Percentiles rank a stretch among this genome's conserved stretches.
These are phyloP conservation scores for Cotesia vestalis DNA, from an alignment of 1,140 invertebrate species.

Conservation along the genomic window DNA sequence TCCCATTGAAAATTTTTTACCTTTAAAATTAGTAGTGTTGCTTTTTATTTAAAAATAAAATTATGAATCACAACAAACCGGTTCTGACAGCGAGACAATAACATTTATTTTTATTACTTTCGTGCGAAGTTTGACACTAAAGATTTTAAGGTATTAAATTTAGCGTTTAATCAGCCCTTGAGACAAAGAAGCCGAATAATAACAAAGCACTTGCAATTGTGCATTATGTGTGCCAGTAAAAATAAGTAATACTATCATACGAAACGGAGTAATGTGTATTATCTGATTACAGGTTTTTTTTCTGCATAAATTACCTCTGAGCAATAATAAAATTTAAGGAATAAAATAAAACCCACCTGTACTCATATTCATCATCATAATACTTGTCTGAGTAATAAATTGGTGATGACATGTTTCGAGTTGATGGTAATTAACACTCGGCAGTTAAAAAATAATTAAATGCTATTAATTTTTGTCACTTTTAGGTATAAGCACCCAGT, in stretches of 20 bases:
- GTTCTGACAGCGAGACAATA: too few relatives aligned
- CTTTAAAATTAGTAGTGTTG: background rate
- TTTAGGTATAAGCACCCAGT: background rate
- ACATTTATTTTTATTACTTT: too few relatives aligned
- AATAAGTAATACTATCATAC: too few relatives aligned
- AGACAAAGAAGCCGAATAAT: background rate
- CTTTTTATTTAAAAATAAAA: background rate
- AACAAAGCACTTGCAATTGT: background rate
- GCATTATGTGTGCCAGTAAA: too few relatives aligned
- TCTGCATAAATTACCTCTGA: conserved; percentile 7
- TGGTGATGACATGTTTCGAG: conserved; percentile 58
- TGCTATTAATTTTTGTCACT: background rate
- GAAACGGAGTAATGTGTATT: background rate
- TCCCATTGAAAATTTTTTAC: background rate
- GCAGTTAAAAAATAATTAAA: background rate
- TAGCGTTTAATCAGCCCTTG: background rate
- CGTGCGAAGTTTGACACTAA: background rate
- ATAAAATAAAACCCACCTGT: conserved; percentile 71
- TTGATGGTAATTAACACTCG: background rate
- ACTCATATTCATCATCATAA: conserved; percentile 86
- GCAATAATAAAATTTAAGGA: background rate
- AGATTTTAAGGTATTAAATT: background rate
- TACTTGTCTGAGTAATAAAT: conserved; percentile 95
- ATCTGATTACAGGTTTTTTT: background rate
- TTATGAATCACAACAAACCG: background rate